Base-by-base conservation (phyloP, 53 echinoderm and acorn worm species). In the Holothuria scabra region DNA sequence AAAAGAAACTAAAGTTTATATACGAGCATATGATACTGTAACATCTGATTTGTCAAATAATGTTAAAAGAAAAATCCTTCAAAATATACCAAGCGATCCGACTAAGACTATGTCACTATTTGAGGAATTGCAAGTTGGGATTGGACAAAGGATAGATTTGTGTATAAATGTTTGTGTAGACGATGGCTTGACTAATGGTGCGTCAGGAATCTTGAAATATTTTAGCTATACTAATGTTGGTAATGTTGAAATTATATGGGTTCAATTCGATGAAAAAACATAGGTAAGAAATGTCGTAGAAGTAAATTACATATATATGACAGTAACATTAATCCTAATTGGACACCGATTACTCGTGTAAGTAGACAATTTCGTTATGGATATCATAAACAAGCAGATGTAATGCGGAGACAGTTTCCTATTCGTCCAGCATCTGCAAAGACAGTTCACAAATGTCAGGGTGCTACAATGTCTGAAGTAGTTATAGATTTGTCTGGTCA, bases 161-260 rank as follows among this genome's bases (percentile, higher is more conserved):
- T 76, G 37, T 25, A 20, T 76, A 29, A 79, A 79, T 58, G 24
- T 79, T 58, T 29, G n/a, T 23, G 80, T 79, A 25, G 58, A 5
- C 0, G 80, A 79, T 58, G 80, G 80, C 3, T 35, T 79, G 16
- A 58, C 56, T 18, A 79, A 79, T 79, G 80, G 80, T 8, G 80
- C 59, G 9, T 79, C 58, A 58, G 80, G 80, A n/a, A 56, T 58
- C 8, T 28, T 79, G 8, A 23, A 8, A 58, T 30, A 58, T 16
- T 24, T 79, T n/a, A 56, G 55, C 8, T 49, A 22, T 29, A 25
- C 59, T 28, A 34, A 28, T 13, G 37, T 12, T 31, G 80, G 55
- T 20, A 20, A 10, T 12, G 34, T 79, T 5, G 28, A 79, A n/a
- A 29, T 28, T 24, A 33, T 79, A n/a, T 58, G 25, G 80, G 16